Base-by-base conservation (phyloP, 2,888 invertebrate genomes). In the Quadriops clusia region DNA sequence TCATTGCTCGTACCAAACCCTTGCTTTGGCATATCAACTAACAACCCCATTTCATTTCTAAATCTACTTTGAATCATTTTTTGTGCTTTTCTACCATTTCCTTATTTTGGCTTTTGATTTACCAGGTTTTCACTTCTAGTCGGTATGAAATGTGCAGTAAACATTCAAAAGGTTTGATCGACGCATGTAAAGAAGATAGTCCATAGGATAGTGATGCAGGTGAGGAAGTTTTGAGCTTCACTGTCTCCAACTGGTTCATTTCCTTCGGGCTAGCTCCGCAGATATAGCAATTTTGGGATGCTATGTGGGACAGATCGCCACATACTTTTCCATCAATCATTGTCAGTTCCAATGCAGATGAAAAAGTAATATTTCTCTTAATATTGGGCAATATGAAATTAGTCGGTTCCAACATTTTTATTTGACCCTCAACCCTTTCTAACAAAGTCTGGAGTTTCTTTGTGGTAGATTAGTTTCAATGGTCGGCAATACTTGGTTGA, bases 161-260 rank as follows among this genome's bases (percentile, higher is more conserved):
- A 16, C 24, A 30, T 16, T 30, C 14, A 5, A 25, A 30, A n/a
- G 4, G 16, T 3, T 22, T 21, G 3, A 30, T 30, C 30, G 23
- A 30, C 5, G 15, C 9, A 30, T 16, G 23, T 10, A 5, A 25
- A 30, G n/a, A 4, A 26, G 3, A 15, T 21, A 3, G 24, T 30
- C 30, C 30, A 30, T 7, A 11, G 7, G 20, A 2, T n/a, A 7
- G 7, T 8, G 2, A 18, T 18, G n/a, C n/a, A n/a, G 2, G 8
- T n/a, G 20, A n/a, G n/a, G n/a, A n/a, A 8, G n/a, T n/a, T n/a
- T 18, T 18, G 20, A 8, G 8, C 8, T 18, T 18, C 18, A 18
- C 8, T 7, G 18, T 8, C 8, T 18, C 18, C 8, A 18, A 7
- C 7, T 18, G 8, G 20, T 18, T 18, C 20, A 18, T 18, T 2